A percentile compares a stretch with the other conserved stretches of the same genome.
Evolutionary conservation across 1,140 invertebrate species (phyloP).

Genomic region (Drosophila lini): DNA sequence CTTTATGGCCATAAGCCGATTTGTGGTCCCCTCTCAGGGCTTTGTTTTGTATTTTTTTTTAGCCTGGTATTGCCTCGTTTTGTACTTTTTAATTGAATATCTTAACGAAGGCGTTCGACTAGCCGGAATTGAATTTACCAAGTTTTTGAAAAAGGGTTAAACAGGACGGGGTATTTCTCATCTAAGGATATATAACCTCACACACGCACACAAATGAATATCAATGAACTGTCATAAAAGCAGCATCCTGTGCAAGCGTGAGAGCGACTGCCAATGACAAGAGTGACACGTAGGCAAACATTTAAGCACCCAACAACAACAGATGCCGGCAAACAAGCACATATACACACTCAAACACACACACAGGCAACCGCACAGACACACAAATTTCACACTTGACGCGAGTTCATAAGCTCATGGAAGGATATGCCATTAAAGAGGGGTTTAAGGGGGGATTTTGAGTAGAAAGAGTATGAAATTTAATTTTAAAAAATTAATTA

Average conservation of each 20-base stretch:
- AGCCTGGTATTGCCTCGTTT: not conserved
- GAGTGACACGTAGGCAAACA: slow-evolving; percentile 78
- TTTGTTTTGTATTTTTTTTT: slow-evolving; percentile 7
- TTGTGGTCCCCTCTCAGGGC: slow-evolving; percentile 42
- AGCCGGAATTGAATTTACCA: slow-evolving; percentile 26
- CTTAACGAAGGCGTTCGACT: slow-evolving; percentile 10
- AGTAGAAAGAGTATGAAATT: accelerated
- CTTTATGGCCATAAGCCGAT: slow-evolving; percentile 56
- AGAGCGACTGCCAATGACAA: slow-evolving; percentile 53
- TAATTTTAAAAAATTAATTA: not conserved
- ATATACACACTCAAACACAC: slow-evolving; percentile 18
- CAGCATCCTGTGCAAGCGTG: slow-evolving; percentile 41
- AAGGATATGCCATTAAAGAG: not conserved
- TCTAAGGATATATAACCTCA: slow-evolving; percentile 11
- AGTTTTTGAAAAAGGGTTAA: slow-evolving; percentile 39
- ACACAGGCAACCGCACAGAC: slow-evolving; percentile 1
- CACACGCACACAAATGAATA: slow-evolving; percentile 66
- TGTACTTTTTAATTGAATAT: slow-evolving; percentile 40
- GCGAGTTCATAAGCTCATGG: slow-evolving; percentile 6
- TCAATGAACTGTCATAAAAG: slow-evolving; percentile 80
- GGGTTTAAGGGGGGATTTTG: not conserved
- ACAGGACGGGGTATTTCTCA: not conserved
- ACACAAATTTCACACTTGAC: slow-evolving; percentile 31
- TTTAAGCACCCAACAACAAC: slow-evolving; percentile 60
- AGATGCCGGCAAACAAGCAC: slow-evolving; percentile 24